Evolutionary conservation across 2,113 vertebrate species (phyloP).

Genomic region (Climacteris rufus): DNA sequence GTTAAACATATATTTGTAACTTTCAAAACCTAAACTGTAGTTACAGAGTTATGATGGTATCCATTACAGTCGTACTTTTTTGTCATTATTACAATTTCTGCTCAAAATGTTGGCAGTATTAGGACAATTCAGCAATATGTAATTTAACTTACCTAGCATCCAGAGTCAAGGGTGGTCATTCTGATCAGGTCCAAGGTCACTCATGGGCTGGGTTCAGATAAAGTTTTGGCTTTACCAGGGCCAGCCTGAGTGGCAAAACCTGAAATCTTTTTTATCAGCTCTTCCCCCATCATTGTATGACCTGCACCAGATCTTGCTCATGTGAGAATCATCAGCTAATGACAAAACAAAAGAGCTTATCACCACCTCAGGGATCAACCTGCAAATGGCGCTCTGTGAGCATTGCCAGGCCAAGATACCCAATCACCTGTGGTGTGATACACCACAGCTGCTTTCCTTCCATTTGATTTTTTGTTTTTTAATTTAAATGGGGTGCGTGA

Average conservation of each 20-base stretch:
- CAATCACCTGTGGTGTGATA: background rate
- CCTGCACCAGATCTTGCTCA: background rate
- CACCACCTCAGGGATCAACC: background rate
- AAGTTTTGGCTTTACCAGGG: background rate
- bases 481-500: background rate
- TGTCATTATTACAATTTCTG: background rate
- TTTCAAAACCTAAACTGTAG: constrained; percentile 31
- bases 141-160: constrained; percentile 47
- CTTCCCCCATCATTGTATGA: background rate
- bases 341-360: background rate
- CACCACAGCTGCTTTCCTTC: background rate
- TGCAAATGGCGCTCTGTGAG: background rate
- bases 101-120: background rate
- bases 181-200: background rate
- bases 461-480: background rate
- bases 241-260: background rate
- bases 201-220: background rate
- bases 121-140: background rate
- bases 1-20: background rate
- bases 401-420: background rate
- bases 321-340: background rate
- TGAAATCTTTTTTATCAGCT: background rate
- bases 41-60: constrained; percentile 31
- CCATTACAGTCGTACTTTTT: constrained; percentile 7
- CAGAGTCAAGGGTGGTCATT: background rate